Evolutionary conservation across 2,113 vertebrate species (phyloP), one percentile per base, ranked within the genome.

Genomic region (Neofelis nebulosa): DNA sequence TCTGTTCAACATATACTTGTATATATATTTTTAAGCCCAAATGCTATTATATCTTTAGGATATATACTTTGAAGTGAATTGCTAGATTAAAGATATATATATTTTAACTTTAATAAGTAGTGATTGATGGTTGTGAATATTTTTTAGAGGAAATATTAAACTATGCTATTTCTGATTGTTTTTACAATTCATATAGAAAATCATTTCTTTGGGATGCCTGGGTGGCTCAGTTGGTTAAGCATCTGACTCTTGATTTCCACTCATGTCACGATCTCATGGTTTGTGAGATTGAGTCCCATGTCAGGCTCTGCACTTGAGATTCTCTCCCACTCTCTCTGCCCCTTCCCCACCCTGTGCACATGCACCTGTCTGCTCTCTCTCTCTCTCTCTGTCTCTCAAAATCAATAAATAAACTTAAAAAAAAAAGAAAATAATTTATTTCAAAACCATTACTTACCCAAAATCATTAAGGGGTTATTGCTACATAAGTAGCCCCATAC

Each of bases 31-130:
- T 83, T 38, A 91, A 87, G 19, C 18, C 73, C 29, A 66, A 79
- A 52, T 68, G 23, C 25, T 83, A 65, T 78, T 78, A 66, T 41
- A 36, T 57, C 16, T 91, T 1, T 36, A 61, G 19, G 41, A 31
- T 74, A 41, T 84, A 94, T 68, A 87, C 3, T 79, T 93, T 31
- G 25, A 61, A 92, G 13, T 76, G n/a, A 91, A 78, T 36, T 91
- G 10, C 41, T 96, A 45, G 48, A 80, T 63, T 89, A 91, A 94
- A 21, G 4, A 65, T 74, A 69, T 41, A 29, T 33, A 1, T 69
- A 19, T 91, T 88, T 85, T 69, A 45, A 69, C 74, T 93, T 87
- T 84, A 80, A 74, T 78, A 83, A 92, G 79, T 90, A 61, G 10
- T 86, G 68, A 71, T 41, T 83, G 19, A 50, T 88, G 13, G 88